Percentiles rank a stretch among this genome's conserved stretches.
Evolutionary conservation across 2,113 vertebrate genomes (phyloP).

Genomic region (Notarius lentiginosus): DNA sequence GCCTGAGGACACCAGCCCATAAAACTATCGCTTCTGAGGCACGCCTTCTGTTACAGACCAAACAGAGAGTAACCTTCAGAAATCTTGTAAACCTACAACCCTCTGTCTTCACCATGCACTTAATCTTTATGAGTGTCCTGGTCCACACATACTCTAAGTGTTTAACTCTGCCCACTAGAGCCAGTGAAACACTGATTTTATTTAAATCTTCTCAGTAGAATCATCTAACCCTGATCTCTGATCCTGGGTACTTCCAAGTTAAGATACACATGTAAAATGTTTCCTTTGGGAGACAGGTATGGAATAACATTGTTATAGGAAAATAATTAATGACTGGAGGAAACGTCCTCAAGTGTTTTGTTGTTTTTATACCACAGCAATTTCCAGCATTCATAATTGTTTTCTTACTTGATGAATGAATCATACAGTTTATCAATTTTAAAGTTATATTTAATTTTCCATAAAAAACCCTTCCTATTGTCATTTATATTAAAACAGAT

Average conservation of each 20-base stretch:
- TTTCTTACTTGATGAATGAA: background rate
- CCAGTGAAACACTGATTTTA: background rate
- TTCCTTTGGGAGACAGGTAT: background rate
- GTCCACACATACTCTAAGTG: background rate
- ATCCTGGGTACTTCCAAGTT: background rate
- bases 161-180: background rate
- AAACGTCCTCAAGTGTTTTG: background rate
- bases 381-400: background rate
- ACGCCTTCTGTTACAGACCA: background rate
- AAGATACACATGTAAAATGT: background rate
- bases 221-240: background rate
- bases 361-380: background rate
- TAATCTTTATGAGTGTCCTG: slow-evolving; percentile 8
- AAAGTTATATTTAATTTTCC: no score
- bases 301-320: background rate
- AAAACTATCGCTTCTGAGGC: background rate
- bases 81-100: background rate
- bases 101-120: background rate
- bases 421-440: background rate
- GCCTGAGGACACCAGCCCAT: background rate
- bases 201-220: background rate
- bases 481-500: no score
- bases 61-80: slow-evolving; percentile 10
- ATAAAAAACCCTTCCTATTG: no score
- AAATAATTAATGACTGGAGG: background rate